phyloP scores from a whole-genome alignment of 2,113 vertebrate genomes.

The Capricornis sumatraensis region DNA sequence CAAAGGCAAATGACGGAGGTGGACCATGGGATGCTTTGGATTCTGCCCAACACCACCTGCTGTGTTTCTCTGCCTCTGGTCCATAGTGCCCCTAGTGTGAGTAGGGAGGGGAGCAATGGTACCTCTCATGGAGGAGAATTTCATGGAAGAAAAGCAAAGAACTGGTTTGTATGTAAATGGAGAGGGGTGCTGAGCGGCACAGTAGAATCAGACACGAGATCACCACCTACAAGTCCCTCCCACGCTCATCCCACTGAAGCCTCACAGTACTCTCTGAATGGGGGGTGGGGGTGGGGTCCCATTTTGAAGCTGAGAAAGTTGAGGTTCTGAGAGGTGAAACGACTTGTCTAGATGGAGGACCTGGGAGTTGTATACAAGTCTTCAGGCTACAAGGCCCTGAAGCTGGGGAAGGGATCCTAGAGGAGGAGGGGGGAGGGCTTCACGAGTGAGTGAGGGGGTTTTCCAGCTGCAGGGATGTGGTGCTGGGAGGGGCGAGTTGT shows the following conservation, averaged over 20 bases:
- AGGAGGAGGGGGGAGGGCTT: not conserved
- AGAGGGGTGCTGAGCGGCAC: not conserved
- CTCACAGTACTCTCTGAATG: not conserved
- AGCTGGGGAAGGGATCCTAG: not conserved
- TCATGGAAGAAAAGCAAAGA: not conserved
- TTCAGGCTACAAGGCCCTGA: not conserved
- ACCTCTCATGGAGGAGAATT: not conserved
- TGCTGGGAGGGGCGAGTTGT: not conserved
- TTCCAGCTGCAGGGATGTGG: not conserved
- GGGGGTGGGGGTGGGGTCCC: not conserved
- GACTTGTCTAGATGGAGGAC: not conserved
- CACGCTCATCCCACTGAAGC: fast-evolving
- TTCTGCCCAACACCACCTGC: not conserved
- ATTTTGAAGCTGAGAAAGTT: not conserved
- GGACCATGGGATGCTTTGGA: not conserved
- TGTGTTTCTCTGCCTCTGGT: not conserved
- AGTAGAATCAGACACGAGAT: not conserved
- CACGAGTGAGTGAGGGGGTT: not conserved
- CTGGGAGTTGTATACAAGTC: not conserved
- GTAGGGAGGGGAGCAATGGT: not conserved
- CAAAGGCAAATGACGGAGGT: not conserved
- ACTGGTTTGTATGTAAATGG: not conserved
- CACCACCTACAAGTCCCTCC: not conserved
- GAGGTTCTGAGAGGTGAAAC: not conserved
- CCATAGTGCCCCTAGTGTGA: not conserved